Evolutionary conservation across 2,797 vertebrate species (phyloP), one percentile per base, ranked within the genome.

Genomic region (Sebastes trivittatus): DNA sequence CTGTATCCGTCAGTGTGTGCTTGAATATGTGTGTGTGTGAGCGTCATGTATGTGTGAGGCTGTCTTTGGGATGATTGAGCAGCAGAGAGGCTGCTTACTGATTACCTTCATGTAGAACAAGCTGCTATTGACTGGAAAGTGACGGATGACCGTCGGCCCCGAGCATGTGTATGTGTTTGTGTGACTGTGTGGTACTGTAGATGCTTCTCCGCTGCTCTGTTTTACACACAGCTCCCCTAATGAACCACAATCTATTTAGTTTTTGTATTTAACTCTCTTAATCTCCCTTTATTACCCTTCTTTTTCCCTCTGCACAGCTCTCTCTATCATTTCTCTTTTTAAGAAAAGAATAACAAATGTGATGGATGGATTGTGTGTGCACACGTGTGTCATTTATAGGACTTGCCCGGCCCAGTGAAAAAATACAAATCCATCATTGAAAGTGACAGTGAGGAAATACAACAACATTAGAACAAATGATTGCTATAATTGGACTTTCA

Each of bases 51-150:
- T 80, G 81, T 79, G 88, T 95, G 96, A 93, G 84, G 92, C 94
- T 95, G 94, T 93, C 91, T 92, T 62, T 80, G 87, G 94, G 94
- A 95, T 97, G 97, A 97, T 97, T 95, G 96, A 97, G 96, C 95
- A 96, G 95, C 96, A 95, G 91, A 96, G 94, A 92, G 95, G 91
- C 96, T 95, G 96, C 96, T 95, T 96, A 96, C 97, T 97, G 97
- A 98, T 97, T 96, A 96, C 96, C 95, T 96, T 97, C 97, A 96
- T 98, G 97, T 98, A 96, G 96, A 98, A 97, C 97, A 97, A 97
- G 97, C 96, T 93, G 95, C 92, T 98, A 98, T 97, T 97, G 97
- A 98, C 96, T 96, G 92, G 92, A 87, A 93, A 96, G 96, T 97
- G 97, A 98, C 93, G 95, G 97, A 98, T 97, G 96, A 95, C 92